Conservation (phyloP, 2,113 vertebrate species). For the Psilopsiagon aymara region DNA sequence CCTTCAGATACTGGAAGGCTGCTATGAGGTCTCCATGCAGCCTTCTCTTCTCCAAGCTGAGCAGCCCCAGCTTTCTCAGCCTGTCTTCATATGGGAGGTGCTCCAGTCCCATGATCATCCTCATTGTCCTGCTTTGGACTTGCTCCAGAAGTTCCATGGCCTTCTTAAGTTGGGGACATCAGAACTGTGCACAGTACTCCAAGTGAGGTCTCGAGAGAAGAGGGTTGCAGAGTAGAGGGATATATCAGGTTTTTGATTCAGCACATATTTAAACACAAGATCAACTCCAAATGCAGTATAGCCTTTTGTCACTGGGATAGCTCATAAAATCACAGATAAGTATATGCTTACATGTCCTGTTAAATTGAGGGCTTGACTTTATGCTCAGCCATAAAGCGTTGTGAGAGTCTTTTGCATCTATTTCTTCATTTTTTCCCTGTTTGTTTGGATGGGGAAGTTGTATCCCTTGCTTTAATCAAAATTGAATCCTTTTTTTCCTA, state of each 20-base stretch:
- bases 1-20: background rate
- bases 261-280: background rate
- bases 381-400: background rate
- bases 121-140: background rate
- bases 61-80: background rate
- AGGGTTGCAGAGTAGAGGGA: background rate
- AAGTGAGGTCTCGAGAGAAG: background rate
- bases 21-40: background rate
- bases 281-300: background rate
- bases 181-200: background rate
- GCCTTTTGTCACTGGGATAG: background rate
- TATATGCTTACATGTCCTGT: background rate
- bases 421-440: background rate
- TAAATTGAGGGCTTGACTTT: background rate
- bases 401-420: background rate
- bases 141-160: background rate
- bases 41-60: background rate
- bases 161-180: background rate
- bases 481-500: background rate
- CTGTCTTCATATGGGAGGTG: background rate
- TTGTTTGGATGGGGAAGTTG: background rate
- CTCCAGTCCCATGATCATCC: background rate
- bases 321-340: background rate
- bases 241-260: background rate
- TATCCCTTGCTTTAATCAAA: background rate